These are phyloP conservation scores for Stegophylla sp. DNA, from an alignment of 2,888 invertebrate genomes.

Conservation along the genomic window DNA sequence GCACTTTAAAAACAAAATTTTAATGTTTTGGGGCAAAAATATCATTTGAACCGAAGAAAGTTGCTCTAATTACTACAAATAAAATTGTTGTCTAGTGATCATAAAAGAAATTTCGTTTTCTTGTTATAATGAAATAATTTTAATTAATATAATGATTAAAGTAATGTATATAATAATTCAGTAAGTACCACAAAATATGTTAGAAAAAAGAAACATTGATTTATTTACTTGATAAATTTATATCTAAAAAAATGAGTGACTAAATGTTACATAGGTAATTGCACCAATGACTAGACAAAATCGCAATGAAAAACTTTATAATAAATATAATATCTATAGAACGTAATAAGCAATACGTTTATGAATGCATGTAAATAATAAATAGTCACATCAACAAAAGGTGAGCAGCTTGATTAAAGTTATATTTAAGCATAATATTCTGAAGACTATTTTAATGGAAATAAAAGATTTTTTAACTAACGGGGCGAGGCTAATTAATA, in stretches of 20 bases:
- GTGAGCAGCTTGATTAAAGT: background rate
- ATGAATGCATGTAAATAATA: too few relatives aligned
- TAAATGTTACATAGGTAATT: background rate
- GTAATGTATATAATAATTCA: background rate
- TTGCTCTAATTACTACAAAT: background rate
- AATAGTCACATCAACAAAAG: background rate
- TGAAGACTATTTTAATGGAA: constrained; percentile 1
- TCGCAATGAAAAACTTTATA: background rate
- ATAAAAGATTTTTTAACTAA: too few relatives aligned
- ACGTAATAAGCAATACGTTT: background rate
- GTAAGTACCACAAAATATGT: constrained; percentile 15
- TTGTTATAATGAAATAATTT: background rate
- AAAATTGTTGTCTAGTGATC: background rate
- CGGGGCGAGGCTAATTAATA: too few relatives aligned
- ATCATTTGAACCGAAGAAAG: background rate
- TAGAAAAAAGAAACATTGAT: constrained; percentile 24
- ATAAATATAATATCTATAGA: background rate
- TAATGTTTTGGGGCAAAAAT: background rate
- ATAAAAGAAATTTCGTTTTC: too few relatives aligned
- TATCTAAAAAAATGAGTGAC: background rate
- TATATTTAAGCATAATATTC: background rate
- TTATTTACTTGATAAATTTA: background rate
- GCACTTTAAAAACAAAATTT: background rate
- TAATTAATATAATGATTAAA: background rate
- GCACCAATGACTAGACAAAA: background rate